Conservation (phyloP, 2,113 vertebrate genomes). For the Mastomys natalensis region DNA sequence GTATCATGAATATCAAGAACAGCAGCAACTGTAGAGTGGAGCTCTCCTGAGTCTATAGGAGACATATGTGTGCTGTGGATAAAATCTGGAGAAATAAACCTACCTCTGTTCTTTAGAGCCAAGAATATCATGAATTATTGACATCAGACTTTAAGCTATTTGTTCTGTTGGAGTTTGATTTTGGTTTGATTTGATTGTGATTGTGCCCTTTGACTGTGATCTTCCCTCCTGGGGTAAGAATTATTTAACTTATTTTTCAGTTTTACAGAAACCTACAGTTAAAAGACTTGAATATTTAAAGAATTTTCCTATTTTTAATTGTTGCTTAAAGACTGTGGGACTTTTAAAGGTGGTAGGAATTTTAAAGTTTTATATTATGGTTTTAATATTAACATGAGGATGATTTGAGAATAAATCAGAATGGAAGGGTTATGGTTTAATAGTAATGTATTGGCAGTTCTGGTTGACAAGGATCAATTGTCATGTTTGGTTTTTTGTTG, state of each 20-base stretch:
- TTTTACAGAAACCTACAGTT: not conserved
- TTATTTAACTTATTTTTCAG: not conserved
- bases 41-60: too few relatives aligned
- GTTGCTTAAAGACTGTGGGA: not conserved
- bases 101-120: too few relatives aligned
- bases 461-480: not conserved
- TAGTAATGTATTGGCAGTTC: not conserved
- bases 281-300: not conserved
- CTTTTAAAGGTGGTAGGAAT: not conserved
- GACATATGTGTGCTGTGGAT: not conserved
- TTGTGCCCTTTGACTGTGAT: not conserved
- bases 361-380: not conserved
- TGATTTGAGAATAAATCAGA: not conserved
- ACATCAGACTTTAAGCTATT: not conserved
- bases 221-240: not conserved
- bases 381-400: not conserved
- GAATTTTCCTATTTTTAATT: not conserved
- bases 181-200: not conserved
- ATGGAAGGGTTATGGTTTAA: not conserved
- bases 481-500: not conserved
- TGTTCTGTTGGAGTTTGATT: not conserved
- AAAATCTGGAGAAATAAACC: not conserved
- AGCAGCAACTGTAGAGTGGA: not conserved
- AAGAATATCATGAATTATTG: not conserved
- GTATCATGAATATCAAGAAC: not conserved